Evolutionary conservation across 2,797 vertebrate species (phyloP).

Genomic region (Podarcis lilfordi): DNA sequence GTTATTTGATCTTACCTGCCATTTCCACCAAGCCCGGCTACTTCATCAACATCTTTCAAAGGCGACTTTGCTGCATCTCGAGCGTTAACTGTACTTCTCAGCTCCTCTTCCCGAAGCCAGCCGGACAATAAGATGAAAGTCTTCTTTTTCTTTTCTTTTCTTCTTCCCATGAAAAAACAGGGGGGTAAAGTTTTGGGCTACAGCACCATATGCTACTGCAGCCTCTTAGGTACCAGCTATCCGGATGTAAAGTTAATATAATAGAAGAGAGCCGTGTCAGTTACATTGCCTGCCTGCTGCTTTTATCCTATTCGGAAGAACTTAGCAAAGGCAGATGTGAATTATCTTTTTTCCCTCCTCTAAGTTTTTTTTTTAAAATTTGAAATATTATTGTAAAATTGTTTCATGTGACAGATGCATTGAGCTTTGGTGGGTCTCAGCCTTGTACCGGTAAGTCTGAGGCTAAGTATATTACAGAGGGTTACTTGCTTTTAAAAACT

Average conservation of each 20-base stretch:
- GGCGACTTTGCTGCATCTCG: background rate
- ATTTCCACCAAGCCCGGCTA: background rate
- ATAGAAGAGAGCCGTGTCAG: background rate
- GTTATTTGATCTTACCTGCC: slow-evolving; percentile 12
- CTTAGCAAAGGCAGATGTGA: slow-evolving; percentile 31
- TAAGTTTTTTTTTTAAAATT: background rate
- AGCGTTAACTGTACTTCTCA: background rate
- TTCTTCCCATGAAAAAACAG: background rate
- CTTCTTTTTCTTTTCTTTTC: background rate
- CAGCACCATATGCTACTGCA: background rate
- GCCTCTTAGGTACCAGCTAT: background rate
- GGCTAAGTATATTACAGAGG: rapidly evolving
- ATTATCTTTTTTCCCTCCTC: background rate
- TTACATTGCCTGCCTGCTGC: background rate
- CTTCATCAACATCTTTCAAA: background rate
- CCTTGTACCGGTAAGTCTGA: slow-evolving; percentile 37
- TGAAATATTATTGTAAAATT: background rate
- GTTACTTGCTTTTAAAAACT: background rate
- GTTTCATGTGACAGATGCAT: slow-evolving; percentile 51
- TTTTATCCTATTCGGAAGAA: slow-evolving; percentile 43
- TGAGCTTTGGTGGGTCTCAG: slow-evolving; percentile 25
- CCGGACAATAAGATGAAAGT: background rate
- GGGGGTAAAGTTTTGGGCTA: background rate
- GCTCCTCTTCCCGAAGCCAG: background rate
- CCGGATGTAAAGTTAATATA: background rate